Evolutionary conservation across 2,888 invertebrate genomes (phyloP).

Genomic region (Dioctria linearis): DNA sequence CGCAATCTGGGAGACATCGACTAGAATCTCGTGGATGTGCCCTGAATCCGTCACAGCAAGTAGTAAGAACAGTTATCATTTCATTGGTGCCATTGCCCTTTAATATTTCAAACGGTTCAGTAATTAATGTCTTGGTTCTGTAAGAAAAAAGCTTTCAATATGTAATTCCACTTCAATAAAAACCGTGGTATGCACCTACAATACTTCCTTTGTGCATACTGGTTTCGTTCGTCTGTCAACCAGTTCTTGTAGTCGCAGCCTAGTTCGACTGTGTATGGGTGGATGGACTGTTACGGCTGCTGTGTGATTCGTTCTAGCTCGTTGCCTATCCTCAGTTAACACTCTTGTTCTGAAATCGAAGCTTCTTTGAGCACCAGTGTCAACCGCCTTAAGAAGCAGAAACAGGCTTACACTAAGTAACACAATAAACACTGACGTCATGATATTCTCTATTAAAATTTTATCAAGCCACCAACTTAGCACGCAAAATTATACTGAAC

Average conservation of each 20-base stretch:
- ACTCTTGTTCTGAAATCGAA: neutral
- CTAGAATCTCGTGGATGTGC: conserved; percentile 73
- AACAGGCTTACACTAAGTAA: neutral
- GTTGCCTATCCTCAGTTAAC: neutral
- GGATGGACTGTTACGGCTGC: neutral
- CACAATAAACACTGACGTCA: neutral
- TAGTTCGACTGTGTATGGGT: neutral
- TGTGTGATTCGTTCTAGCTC: neutral
- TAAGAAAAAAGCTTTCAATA: neutral
- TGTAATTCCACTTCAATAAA: neutral
- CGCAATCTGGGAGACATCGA: conserved; percentile 66
- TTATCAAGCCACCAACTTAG: neutral
- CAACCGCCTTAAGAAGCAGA: neutral
- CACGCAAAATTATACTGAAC: conserved; percentile 9
- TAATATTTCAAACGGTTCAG: conserved; percentile 1
- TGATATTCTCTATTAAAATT: neutral
- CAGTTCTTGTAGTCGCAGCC: conserved; percentile 16
- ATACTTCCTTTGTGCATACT: conserved; percentile 26
- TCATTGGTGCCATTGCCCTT: conserved; percentile 5
- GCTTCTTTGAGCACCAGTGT: neutral
- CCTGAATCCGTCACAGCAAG: conserved; percentile 78
- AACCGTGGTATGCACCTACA: conserved; percentile 14
- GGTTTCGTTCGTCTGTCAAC: conserved; percentile 28
- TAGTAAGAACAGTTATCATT: conserved; percentile 8
- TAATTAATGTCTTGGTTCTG: conserved; percentile 31